Conservation (phyloP, 2,797 vertebrate genomes). For the Bucorvus abyssinicus region DNA sequence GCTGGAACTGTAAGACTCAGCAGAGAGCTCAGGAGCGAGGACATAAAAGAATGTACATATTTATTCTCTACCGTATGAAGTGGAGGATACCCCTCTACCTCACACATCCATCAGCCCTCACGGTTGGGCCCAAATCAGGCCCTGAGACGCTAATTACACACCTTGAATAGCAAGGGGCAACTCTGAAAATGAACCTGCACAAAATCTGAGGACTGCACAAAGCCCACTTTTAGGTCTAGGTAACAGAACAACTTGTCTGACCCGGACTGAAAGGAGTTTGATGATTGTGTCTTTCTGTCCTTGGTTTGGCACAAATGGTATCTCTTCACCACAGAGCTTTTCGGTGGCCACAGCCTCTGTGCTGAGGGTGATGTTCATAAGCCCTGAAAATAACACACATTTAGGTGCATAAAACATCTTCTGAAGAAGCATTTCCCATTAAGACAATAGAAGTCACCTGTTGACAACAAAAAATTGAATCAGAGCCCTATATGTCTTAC, state of each 20-base stretch:
- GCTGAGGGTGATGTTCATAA: conserved; percentile 35
- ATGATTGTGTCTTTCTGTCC: conserved; percentile 34
- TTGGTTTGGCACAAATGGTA: conserved; percentile 5
- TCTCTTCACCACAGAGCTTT: conserved; percentile 38
- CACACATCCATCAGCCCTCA: background rate
- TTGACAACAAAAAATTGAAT: background rate
- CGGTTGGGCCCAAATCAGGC: fast-evolving
- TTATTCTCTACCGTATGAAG: background rate
- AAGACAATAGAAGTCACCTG: background rate
- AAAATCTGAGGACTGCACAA: background rate
- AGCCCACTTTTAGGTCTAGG: background rate
- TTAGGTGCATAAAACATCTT: background rate
- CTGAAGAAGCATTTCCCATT: background rate
- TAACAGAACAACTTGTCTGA: conserved; percentile 46
- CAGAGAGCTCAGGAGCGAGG: background rate
- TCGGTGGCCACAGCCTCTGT: conserved; percentile 33
- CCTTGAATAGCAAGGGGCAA: background rate
- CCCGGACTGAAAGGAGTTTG: conserved; percentile 72
- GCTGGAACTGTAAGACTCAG: background rate
- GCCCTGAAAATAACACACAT: conserved; percentile 46
- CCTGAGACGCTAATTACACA: background rate
- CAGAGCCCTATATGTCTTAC: background rate
- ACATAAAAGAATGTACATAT: background rate
- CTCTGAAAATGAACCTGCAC: background rate
- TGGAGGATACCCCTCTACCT: background rate